Conservation (phyloP, 2,113 vertebrate species). For the Ctenodactylus gundi region DNA sequence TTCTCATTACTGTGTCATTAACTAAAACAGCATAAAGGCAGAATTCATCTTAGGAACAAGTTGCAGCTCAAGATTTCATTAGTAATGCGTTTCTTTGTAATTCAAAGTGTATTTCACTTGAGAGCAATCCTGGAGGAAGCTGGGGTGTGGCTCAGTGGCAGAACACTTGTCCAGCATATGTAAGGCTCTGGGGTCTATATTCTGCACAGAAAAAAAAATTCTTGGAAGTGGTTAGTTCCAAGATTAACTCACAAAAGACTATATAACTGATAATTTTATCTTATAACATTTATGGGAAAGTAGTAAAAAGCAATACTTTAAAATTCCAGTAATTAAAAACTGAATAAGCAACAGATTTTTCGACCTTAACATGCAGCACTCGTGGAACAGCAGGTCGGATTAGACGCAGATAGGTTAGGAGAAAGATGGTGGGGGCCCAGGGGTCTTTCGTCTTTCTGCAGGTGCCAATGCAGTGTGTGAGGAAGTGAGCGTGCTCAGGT, state of each 20-base stretch:
- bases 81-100: background rate
- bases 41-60: background rate
- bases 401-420: background rate
- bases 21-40: background rate
- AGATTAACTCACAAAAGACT: background rate
- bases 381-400: background rate
- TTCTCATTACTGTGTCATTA: background rate
- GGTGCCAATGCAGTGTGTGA: too few species aligned
- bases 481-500: background rate
- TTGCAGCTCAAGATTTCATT: background rate
- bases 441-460: too few species aligned
- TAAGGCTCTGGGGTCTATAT: background rate
- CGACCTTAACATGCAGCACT: background rate
- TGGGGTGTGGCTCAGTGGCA: background rate
- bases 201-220: too few species aligned
- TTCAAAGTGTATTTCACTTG: background rate
- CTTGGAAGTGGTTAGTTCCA: background rate
- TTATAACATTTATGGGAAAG: background rate
- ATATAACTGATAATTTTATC: background rate
- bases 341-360: background rate
- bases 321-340: background rate
- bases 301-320: background rate
- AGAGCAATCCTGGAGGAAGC: background rate
- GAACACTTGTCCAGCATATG: background rate
- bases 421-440: too few species aligned